Evolutionary conservation across 2,888 invertebrate genomes (phyloP).

Genomic region (Cerceris rybyensis): DNA sequence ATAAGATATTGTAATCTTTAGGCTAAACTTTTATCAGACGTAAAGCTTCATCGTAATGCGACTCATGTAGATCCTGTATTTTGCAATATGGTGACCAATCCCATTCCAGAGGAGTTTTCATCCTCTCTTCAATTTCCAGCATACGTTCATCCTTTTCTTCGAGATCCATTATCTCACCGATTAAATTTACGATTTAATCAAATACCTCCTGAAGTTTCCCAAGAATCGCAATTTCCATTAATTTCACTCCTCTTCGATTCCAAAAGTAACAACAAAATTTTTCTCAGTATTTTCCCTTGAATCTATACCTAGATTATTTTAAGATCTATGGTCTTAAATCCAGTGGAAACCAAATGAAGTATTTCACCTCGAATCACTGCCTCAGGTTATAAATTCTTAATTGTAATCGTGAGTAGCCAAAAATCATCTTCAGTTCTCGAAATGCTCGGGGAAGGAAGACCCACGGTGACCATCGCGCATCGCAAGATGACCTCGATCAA

Average conservation of each 20-base stretch:
- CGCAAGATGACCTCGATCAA: slow-evolving; percentile 10
- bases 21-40: slow-evolving; percentile 73
- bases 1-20: neutral
- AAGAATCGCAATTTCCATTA: too few species aligned
- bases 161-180: slow-evolving; percentile 9
- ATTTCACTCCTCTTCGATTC: too few species aligned
- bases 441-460: neutral
- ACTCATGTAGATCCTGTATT: slow-evolving; percentile 71
- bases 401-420: neutral
- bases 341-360: too few species aligned
- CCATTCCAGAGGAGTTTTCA: slow-evolving; percentile 71
- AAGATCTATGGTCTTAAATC: too few species aligned
- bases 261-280: too few species aligned
- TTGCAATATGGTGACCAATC: slow-evolving; percentile 58
- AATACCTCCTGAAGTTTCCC: neutral
- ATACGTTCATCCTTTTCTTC: slow-evolving; percentile 48
- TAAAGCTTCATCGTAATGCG: slow-evolving; percentile 70
- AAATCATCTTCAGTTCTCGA: neutral
- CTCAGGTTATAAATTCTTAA: neutral
- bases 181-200: neutral
- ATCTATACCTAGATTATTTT: too few species aligned
- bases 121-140: slow-evolving; percentile 58
- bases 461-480: neutral
- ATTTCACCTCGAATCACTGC: too few species aligned
- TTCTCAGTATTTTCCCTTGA: too few species aligned